Evolutionary conservation across 2,113 vertebrate species (phyloP).

Genomic region (Menidia beryllina): DNA sequence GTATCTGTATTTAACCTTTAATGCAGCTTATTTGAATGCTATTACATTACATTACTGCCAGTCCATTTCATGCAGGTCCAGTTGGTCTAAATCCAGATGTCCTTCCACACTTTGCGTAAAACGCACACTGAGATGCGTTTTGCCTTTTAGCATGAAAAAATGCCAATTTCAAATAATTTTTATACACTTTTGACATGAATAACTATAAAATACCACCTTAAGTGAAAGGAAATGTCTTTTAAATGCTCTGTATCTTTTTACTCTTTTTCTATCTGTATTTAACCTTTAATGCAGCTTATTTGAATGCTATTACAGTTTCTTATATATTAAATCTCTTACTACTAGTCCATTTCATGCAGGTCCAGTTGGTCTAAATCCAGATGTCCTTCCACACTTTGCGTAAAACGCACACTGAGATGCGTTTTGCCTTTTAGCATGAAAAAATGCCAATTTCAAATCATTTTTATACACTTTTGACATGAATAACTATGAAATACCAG

Average conservation of each 20-base stretch:
- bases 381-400: constrained; percentile 1
- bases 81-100: constrained; percentile 2
- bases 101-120: not conserved
- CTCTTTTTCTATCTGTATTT: not conserved
- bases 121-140: no score
- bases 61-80: constrained; percentile 23
- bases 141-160: no score
- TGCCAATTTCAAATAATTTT: no score
- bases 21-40: no score
- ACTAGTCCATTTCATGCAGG: constrained; percentile 18
- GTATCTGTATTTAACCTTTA: not conserved
- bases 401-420: not conserved
- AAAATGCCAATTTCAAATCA: no score
- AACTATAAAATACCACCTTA: not conserved
- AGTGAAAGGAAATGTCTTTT: not conserved
- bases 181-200: not conserved
- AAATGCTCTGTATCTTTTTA: not conserved
- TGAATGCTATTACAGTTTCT: no score
- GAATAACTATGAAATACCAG: no score
- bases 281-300: not conserved
- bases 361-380: constrained; percentile 1
- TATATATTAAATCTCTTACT: no score
- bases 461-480: not conserved
- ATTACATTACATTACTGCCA: constrained; percentile 6
- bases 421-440: no score